Evolutionary conservation across 2,797 vertebrate species (phyloP).

Genomic region (Acrossocheilus fasciatus): DNA sequence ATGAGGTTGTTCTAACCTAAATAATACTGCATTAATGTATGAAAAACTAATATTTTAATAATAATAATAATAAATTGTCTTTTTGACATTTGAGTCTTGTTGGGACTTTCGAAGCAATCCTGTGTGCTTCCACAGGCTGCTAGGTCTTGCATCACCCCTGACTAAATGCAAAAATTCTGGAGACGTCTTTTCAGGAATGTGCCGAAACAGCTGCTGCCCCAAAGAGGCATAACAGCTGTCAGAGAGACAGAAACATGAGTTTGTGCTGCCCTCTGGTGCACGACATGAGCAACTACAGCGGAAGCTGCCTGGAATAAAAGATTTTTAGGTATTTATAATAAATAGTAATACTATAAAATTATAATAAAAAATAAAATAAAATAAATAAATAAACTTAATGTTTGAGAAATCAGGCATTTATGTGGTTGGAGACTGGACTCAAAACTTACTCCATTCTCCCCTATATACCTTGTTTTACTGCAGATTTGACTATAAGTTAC

Average conservation of each 20-base stretch:
- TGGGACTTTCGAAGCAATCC: neutral
- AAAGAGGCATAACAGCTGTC: neutral
- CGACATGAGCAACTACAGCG: slow-evolving; percentile 5
- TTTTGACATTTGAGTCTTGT: neutral
- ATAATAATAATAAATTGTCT: neutral
- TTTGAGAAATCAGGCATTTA: neutral
- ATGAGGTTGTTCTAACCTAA: neutral
- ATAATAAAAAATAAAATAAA: neutral
- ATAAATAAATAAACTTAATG: neutral
- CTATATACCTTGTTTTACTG: neutral
- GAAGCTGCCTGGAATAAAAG: neutral
- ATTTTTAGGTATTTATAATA: neutral
- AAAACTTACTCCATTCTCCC: neutral
- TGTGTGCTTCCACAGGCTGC: neutral
- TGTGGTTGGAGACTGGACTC: neutral
- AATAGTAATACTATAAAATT: neutral
- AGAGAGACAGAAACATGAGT: neutral
- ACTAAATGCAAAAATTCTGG: neutral
- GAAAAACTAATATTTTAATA: neutral
- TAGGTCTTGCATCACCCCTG: slow-evolving; percentile 29
- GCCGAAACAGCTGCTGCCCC: neutral
- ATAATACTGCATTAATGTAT: neutral
- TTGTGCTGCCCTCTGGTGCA: slow-evolving; percentile 58
- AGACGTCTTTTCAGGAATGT: neutral
- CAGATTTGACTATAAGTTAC: neutral